Evolutionary conservation across 92 coral and sea anemone species (phyloP).

Genomic region (Zoanthus sansibaricus): DNA sequence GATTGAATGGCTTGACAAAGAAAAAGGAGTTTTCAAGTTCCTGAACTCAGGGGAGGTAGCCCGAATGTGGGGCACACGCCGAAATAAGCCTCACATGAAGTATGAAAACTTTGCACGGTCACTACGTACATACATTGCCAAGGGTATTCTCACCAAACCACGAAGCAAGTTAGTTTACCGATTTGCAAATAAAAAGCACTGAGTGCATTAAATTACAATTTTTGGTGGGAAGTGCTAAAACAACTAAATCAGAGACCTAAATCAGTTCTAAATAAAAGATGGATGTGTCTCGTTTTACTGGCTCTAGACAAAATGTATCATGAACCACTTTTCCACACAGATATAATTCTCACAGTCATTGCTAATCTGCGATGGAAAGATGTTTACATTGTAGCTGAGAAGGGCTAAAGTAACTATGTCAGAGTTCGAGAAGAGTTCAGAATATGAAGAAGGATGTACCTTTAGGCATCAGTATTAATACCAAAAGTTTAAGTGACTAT

Average conservation of each 20-base stretch:
- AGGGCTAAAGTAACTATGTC: too few relatives aligned
- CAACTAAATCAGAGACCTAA: neutral
- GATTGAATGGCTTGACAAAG: constrained; percentile 97
- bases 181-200: constrained; percentile 68
- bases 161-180: constrained; percentile 95
- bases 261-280: neutral
- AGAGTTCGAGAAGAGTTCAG: too few relatives aligned
- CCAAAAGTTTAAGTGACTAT: too few relatives aligned
- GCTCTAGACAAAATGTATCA: neutral
- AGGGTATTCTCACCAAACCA: constrained; percentile 94
- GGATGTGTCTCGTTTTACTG: neutral
- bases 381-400: too few relatives aligned
- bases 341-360: neutral
- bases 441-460: too few relatives aligned
- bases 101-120: constrained; percentile 99
- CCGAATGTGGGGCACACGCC: constrained; percentile 92
- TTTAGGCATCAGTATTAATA: too few relatives aligned
- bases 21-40: constrained; percentile 94
- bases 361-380: neutral
- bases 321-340: neutral
- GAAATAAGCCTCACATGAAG: constrained; percentile 97
- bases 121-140: constrained; percentile 95
- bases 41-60: constrained; percentile 93
- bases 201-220: neutral
- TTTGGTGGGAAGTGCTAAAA: neutral